Base-by-base conservation (phyloP, 2,888 invertebrate genomes). In the Zygaena filipendulae region DNA sequence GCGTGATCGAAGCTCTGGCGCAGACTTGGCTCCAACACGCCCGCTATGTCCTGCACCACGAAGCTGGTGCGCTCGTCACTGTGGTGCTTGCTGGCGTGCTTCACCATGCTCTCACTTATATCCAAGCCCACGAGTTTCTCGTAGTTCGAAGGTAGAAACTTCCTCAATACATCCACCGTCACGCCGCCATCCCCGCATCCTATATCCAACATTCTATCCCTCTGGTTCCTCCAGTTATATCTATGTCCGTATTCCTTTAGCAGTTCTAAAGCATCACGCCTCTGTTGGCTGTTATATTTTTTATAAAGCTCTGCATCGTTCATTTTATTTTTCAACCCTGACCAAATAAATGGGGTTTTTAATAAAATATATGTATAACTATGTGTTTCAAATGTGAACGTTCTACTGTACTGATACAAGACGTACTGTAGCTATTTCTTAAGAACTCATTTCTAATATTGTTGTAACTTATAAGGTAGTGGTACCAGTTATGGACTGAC, bases 111-210 rank as follows among this genome's bases (percentile, higher is more conserved):
- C 13, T 77, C 67, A 2, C 87, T 87, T 19, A 87, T 62, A 51
- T 90, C 90, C 1, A 81, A 72, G 2, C 87, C 90, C 29, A 82
- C 54, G 4, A 86, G 38, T 31, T 56, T 52, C 0, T 46, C 50
- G 12, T 81, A 75, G 3, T 66, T 59, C 8, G 54, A 41, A 0
- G 87, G 84, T 23, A 90, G 44, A 28, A 72, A 57, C 0, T 85
- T 83, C 29, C 84, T 57, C 30, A 90, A 59, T 12, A 85, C 59
- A 12, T 85, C 81, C 33, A 80, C 68, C 1, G 85, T 83, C 7
- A 87, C 84, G 45, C 83, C 81, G 0, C 88, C 88, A 9, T 86
- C 84, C 0, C 88, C 89, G 31, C 85, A 86, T 1, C 89, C 89
- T 5, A 89, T 71, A 46, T 90, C 89, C 29, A 85, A 36, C 8